Percentiles rank a stretch among this genome's conserved stretches.
phyloP scores from a whole-genome alignment of 2,888 invertebrate genomes.

The Lottia gigantea region DNA sequence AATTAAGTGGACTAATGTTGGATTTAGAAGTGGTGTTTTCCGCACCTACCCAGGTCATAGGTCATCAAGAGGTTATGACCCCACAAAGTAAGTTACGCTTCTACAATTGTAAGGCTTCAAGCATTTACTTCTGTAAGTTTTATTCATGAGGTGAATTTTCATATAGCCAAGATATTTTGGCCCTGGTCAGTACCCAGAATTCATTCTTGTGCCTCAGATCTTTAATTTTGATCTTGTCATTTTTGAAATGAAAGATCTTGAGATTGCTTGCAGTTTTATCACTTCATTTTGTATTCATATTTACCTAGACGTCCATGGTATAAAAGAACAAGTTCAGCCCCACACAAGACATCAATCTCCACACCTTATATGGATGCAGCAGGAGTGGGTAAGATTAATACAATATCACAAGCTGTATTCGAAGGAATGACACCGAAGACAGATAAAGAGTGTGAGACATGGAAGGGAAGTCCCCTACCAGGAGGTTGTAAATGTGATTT shows the following conservation, averaged over 20 bases:
- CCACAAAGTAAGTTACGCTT: conserved; percentile 59
- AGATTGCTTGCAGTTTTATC: too few species aligned
- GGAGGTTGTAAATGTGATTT: conserved; percentile 67
- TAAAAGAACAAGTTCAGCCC: conserved; percentile 63
- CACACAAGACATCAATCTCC: conserved; percentile 68
- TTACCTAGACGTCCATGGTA: conserved; percentile 66
- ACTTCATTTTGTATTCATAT: not conserved
- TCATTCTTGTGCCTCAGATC: too few species aligned
- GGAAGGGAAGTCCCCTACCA: conserved; percentile 54
- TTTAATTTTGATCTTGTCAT: too few species aligned
- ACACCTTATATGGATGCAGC: conserved; percentile 69
- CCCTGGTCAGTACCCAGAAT: too few species aligned
- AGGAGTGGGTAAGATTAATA: conserved; percentile 69
- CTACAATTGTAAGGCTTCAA: too few species aligned
- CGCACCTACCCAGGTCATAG: conserved; percentile 69
- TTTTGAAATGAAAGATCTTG: too few species aligned
- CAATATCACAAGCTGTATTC: conserved; percentile 69
- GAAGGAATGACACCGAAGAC: conserved; percentile 67
- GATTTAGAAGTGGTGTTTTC: conserved; percentile 69
- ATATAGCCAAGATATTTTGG: too few species aligned
- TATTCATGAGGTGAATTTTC: too few species aligned
- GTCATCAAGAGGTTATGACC: conserved; percentile 67
- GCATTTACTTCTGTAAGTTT: too few species aligned
- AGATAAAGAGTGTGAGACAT: conserved; percentile 55
- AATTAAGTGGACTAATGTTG: conserved; percentile 69